phyloP scores from a whole-genome alignment of 2,797 vertebrate species.

The Lemur catta region DNA sequence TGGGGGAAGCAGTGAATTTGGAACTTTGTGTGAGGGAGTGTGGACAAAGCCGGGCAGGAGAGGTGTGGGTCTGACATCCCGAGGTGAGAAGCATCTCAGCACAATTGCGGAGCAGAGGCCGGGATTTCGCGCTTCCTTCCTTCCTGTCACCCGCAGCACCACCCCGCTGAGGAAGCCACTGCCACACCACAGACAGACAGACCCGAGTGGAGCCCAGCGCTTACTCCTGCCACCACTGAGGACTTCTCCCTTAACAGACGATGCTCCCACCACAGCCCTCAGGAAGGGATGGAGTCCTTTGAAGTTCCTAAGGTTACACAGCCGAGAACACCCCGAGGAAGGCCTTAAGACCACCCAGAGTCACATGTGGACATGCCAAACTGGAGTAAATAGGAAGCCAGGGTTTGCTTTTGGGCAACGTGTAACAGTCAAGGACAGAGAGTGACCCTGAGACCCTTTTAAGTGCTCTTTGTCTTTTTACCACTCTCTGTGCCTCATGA shows the following conservation, averaged over 20 bases:
- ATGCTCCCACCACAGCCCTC: background rate
- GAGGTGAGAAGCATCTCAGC: too few relatives aligned
- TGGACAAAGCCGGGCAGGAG: too few relatives aligned
- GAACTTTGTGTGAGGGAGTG: background rate
- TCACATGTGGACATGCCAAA: accelerated
- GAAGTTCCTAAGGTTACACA: background rate
- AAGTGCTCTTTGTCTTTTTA: background rate
- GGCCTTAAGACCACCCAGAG: background rate
- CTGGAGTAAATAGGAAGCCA: background rate
- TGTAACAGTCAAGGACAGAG: background rate
- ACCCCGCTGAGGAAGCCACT: background rate
- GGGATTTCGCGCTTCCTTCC: constrained; percentile 10
- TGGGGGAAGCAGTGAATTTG: accelerated
- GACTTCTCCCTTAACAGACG: constrained; percentile 30
- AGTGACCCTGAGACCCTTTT: background rate
- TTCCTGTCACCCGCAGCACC: background rate
- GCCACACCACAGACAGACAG: background rate
- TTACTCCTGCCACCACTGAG: background rate
- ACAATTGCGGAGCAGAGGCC: background rate
- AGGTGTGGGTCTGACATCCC: too few relatives aligned
- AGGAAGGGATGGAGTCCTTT: background rate
- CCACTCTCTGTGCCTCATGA: background rate
- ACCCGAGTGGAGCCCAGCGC: background rate
- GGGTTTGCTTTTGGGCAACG: background rate
- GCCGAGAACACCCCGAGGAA: background rate